These are phyloP conservation scores for Megaleporinus macrocephalus DNA, from an alignment of 2,113 vertebrate species.

Conservation along the genomic window DNA sequence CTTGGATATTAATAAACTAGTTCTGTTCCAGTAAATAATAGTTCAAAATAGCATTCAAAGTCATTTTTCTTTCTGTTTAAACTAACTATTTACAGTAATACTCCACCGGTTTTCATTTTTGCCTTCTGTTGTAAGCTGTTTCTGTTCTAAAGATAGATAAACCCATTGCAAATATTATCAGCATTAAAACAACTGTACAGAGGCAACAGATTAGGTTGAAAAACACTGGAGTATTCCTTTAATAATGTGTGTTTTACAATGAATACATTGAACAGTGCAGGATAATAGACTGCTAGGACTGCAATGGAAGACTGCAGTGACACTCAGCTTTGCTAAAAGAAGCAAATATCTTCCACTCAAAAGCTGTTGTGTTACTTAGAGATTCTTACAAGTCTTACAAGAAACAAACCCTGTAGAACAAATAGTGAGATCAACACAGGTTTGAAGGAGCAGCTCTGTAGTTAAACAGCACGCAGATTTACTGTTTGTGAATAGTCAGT, in stretches of 20 bases:
- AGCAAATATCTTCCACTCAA: neutral
- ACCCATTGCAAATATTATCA: neutral
- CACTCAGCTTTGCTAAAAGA: neutral
- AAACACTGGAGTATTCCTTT: too few relatives aligned
- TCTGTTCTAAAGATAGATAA: too few relatives aligned
- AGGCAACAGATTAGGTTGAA: neutral
- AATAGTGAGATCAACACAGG: neutral
- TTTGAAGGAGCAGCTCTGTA: neutral
- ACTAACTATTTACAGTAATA: too few relatives aligned
- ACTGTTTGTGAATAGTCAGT: slow-evolving; percentile 65
- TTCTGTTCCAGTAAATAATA: too few relatives aligned
- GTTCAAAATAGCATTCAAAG: too few relatives aligned
- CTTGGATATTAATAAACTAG: too few relatives aligned
- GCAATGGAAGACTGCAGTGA: neutral
- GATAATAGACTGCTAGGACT: neutral
- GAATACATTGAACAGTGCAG: neutral
- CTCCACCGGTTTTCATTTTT: too few relatives aligned
- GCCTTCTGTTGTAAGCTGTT: too few relatives aligned
- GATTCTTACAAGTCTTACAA: neutral
- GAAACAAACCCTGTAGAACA: neutral
- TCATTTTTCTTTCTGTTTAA: too few relatives aligned
- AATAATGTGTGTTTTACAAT: neutral
- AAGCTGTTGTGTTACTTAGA: neutral
- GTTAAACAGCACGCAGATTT: neutral
- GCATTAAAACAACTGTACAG: neutral